These are phyloP conservation scores for Montifringilla adamsi DNA, from an alignment of 2,113 vertebrate genomes.

Conservation along the genomic window DNA sequence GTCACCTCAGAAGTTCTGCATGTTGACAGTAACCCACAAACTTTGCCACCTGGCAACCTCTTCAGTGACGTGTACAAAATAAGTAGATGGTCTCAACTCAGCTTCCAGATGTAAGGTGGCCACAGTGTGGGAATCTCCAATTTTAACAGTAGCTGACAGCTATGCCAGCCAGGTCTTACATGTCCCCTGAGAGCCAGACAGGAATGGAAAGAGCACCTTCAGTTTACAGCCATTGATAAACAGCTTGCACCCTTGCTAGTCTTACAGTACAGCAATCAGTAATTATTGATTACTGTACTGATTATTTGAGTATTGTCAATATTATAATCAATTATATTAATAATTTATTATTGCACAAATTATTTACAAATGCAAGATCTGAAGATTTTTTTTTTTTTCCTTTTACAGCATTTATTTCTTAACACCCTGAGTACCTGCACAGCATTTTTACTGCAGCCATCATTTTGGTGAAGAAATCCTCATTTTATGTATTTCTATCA, in stretches of 20 bases:
- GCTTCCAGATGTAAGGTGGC: background rate
- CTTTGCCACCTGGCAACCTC: background rate
- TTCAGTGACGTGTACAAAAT: background rate
- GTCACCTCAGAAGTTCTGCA: background rate
- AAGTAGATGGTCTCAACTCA: background rate
- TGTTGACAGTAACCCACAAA: background rate
- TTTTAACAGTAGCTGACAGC: background rate
- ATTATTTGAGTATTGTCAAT: no score
- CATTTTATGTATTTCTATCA: background rate
- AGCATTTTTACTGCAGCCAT: background rate
- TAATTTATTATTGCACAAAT: background rate
- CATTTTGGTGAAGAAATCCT: background rate
- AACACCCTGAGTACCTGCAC: background rate
- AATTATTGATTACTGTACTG: background rate
- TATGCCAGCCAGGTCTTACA: background rate
- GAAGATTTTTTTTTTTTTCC: background rate
- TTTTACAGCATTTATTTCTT: background rate
- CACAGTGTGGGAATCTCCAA: background rate
- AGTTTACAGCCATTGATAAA: background rate
- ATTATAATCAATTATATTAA: no score
- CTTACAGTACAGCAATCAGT: background rate
- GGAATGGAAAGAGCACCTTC: background rate
- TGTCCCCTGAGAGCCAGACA: background rate
- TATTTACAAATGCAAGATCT: background rate
- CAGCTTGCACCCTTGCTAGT: background rate